Conservation (phyloP, 2,797 vertebrate genomes). For the Neomorphus geoffroyi region DNA sequence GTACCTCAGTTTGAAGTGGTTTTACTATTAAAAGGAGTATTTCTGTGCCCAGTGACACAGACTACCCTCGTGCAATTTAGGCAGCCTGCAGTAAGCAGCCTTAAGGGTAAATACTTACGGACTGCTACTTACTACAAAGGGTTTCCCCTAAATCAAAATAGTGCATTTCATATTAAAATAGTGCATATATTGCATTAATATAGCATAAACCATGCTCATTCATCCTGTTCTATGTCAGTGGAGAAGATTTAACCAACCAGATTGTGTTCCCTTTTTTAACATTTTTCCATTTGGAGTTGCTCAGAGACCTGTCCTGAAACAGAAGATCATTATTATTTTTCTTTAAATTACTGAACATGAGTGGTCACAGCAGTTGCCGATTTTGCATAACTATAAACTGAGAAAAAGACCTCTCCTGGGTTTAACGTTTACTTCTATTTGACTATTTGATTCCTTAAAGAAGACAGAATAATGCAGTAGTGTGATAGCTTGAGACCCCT, state of each 20-base stretch:
- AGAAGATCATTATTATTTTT: not conserved
- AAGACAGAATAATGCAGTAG: not conserved
- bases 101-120: slow-evolving; percentile 19
- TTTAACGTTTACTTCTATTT: not conserved
- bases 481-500: not conserved
- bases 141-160: not conserved
- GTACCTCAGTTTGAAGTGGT: not conserved
- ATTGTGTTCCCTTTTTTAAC: not conserved
- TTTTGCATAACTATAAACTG: not conserved
- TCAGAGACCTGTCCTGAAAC: slow-evolving; percentile 12
- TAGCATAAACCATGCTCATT: not conserved
- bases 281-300: not conserved
- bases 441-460: not conserved
- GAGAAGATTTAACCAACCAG: slow-evolving; percentile 15
- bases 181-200: not conserved
- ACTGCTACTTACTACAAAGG: slow-evolving; percentile 1
- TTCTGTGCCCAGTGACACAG: not conserved
- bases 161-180: slow-evolving; percentile 11
- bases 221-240: not conserved
- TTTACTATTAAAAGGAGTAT: slow-evolving; percentile 6
- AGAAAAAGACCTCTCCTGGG: not conserved
- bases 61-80: not conserved
- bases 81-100: not conserved
- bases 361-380: not conserved
- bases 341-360: not conserved